Evolutionary conservation across 2,797 vertebrate species (phyloP).

Genomic region (Schizopygopsis pylzovi): DNA sequence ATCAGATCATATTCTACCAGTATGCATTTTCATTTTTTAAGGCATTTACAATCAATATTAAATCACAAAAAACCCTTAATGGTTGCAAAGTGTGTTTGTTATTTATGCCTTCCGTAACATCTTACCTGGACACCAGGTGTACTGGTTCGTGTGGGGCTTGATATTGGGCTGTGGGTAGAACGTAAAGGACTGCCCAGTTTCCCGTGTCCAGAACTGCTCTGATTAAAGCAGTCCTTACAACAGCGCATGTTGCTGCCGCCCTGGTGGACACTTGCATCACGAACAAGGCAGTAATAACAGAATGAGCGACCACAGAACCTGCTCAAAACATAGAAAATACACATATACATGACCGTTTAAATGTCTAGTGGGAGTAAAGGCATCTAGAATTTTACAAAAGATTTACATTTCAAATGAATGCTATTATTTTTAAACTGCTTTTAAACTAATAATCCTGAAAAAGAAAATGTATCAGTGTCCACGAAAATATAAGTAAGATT

Average conservation of each 20-base stretch:
- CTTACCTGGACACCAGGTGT: conserved; percentile 76
- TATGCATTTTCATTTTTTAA: neutral
- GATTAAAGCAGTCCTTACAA: conserved; percentile 87
- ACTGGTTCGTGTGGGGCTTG: conserved; percentile 73
- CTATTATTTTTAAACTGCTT: neutral
- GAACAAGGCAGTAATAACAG: conserved; percentile 95
- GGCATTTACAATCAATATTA: neutral
- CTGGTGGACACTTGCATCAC: conserved; percentile 81
- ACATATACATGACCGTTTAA: neutral
- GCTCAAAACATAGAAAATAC: conserved; percentile 31
- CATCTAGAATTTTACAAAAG: neutral
- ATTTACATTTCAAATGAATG: neutral
- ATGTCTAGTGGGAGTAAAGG: neutral
- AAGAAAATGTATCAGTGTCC: neutral
- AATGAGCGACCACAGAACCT: conserved; percentile 91
- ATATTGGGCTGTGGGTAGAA: conserved; percentile 67
- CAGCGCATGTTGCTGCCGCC: conserved; percentile 87
- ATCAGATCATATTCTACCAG: neutral
- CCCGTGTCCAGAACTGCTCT: conserved; percentile 77
- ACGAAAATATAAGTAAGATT: neutral
- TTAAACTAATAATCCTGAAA: neutral
- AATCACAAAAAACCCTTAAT: neutral
- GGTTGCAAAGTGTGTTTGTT: neutral
- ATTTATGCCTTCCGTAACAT: neutral
- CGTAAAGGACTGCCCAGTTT: conserved; percentile 71